Percentiles rank a stretch among this genome's conserved stretches.
Conservation (phyloP, 2,113 vertebrate genomes). For the Mola mola region DNA sequence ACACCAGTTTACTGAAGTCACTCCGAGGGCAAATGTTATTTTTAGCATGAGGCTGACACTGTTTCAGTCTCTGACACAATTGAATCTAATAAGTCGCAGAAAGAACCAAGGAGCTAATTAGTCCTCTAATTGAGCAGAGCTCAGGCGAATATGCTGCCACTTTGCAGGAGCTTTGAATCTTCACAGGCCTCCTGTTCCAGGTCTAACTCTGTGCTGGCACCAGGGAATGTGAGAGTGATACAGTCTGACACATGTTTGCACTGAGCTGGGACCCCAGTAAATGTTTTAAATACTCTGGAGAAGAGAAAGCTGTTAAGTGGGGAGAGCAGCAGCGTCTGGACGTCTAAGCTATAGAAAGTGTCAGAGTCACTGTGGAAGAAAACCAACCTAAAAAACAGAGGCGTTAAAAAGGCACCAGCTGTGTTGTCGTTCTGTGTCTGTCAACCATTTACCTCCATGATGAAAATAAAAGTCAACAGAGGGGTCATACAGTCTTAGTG, state of each 20-base stretch:
- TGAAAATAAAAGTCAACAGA: too few species aligned
- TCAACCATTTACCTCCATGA: too few species aligned
- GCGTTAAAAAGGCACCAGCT: too few species aligned
- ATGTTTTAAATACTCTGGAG: conserved; percentile 48
- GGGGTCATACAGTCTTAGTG: too few species aligned
- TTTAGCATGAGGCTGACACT: conserved; percentile 34
- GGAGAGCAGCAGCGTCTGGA: neutral
- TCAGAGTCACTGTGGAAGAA: conserved; percentile 23
- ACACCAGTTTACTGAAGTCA: conserved; percentile 31
- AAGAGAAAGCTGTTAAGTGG: conserved; percentile 1
- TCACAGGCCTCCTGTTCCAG: neutral
- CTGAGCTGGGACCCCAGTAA: conserved; percentile 27
- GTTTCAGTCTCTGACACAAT: conserved; percentile 52
- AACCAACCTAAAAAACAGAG: too few species aligned
- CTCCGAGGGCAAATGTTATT: conserved; percentile 48
- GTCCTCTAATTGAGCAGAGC: conserved; percentile 38
- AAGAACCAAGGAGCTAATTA: conserved; percentile 62
- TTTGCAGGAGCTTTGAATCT: neutral
- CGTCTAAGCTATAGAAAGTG: conserved; percentile 31
- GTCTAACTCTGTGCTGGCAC: conserved; percentile 24
- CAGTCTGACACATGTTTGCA: conserved; percentile 41
- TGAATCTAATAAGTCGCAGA: conserved; percentile 52
- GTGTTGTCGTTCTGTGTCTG: too few species aligned
- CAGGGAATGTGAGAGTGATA: neutral
- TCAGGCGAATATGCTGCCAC: conserved; percentile 4